These are phyloP conservation scores for Entelurus aequoreus DNA, from an alignment of 2,113 vertebrate genomes.

Conservation along the genomic window DNA sequence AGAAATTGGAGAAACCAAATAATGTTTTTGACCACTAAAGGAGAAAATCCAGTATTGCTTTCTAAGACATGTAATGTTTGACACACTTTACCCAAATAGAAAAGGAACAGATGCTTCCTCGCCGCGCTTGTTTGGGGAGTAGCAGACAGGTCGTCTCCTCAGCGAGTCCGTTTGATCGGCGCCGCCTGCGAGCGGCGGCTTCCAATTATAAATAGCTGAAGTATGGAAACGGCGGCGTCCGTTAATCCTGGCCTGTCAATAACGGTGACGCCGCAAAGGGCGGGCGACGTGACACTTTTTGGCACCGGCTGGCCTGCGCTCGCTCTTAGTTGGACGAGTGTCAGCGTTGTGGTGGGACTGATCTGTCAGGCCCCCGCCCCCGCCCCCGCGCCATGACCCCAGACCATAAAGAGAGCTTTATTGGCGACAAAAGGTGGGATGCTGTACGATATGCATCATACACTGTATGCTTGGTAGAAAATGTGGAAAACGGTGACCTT, in stretches of 20 bases:
- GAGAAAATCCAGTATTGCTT: no score
- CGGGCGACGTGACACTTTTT: constrained; percentile 54
- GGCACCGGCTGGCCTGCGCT: constrained; percentile 42
- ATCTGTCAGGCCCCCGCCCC: constrained; percentile 33
- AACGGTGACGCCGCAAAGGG: constrained; percentile 59
- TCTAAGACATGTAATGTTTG: no score
- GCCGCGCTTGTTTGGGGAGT: constrained; percentile 20
- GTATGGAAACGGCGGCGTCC: constrained; percentile 58
- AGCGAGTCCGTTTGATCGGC: constrained; percentile 43
- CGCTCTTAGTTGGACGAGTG: constrained; percentile 57
- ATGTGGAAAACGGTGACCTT: no score
- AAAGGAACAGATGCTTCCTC: not conserved
- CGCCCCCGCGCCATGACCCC: no score
- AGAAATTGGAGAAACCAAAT: no score
- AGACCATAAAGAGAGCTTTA: constrained; percentile 23
- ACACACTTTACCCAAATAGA: not conserved
- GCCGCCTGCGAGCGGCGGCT: constrained; percentile 55
- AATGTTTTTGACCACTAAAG: no score
- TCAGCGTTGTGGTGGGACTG: constrained; percentile 50
- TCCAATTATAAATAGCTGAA: constrained; percentile 67
- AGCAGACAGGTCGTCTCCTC: constrained; percentile 49
- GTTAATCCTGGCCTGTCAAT: constrained; percentile 65
- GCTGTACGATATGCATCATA: no score
- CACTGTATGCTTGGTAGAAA: no score
- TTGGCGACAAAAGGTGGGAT: constrained; percentile 34